These are phyloP conservation scores for Erpornis zantholeuca DNA, from an alignment of 2,113 vertebrate genomes.

Conservation along the genomic window DNA sequence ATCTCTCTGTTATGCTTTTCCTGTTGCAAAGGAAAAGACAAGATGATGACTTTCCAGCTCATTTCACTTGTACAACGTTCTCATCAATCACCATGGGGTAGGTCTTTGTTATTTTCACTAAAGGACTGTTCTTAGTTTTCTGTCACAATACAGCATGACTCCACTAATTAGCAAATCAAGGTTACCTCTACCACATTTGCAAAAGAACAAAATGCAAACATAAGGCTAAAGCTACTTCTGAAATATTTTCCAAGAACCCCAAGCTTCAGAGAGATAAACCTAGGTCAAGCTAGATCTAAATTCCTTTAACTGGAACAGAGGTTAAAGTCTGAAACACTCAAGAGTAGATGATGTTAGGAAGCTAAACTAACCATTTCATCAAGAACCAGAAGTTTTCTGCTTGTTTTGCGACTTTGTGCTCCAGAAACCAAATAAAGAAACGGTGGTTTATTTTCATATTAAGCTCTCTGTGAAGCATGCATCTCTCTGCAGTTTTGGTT, in stretches of 20 bases:
- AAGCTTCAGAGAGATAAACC: neutral
- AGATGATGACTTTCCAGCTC: slow-evolving; percentile 93
- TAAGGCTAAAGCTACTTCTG: slow-evolving; percentile 17
- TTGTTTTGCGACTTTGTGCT: slow-evolving; percentile 54
- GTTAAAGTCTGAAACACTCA: neutral
- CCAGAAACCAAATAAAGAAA: slow-evolving; percentile 56
- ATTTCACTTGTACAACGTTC: slow-evolving; percentile 86
- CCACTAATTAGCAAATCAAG: slow-evolving; percentile 7
- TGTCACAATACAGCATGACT: slow-evolving; percentile 38
- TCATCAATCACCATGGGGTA: slow-evolving; percentile 88
- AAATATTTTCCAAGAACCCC: neutral
- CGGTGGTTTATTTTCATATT: slow-evolving; percentile 46
- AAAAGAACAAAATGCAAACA: slow-evolving; percentile 17
- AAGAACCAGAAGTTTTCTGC: slow-evolving; percentile 47
- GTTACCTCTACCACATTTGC: slow-evolving; percentile 24
- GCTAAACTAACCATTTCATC: slow-evolving; percentile 19
- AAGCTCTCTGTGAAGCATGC: neutral
- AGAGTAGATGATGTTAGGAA: neutral
- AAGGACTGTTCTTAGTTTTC: slow-evolving; percentile 67
- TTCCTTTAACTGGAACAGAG: neutral
- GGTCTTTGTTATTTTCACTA: slow-evolving; percentile 74
- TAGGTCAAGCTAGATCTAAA: neutral
- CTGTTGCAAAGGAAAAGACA: slow-evolving; percentile 78
- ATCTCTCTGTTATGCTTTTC: slow-evolving; percentile 76
- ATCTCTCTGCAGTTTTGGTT: slow-evolving; percentile 26